phyloP scores from a whole-genome alignment of 1,140 invertebrate genomes.

The Cheumatopsyche charites region DNA sequence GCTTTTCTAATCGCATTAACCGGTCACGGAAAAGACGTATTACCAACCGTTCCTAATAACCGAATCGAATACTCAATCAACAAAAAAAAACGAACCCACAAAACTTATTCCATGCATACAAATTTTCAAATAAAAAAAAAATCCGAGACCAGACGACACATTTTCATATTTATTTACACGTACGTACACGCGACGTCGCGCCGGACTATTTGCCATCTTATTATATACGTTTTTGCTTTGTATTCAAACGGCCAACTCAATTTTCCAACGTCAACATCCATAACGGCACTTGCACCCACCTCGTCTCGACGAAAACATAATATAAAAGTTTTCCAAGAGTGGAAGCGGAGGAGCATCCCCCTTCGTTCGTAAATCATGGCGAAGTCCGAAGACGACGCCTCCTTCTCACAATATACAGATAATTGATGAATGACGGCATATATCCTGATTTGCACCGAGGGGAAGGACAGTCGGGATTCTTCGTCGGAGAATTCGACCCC shows the following conservation, averaged over 20 bases:
- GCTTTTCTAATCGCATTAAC: conserved; percentile 17
- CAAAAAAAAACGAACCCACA: neutral
- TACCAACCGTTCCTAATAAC: too few relatives aligned
- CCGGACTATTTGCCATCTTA: too few relatives aligned
- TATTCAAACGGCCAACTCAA: too few relatives aligned
- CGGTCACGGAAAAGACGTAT: neutral
- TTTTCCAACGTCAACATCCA: neutral
- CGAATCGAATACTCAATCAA: neutral
- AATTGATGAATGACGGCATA: conserved; percentile 39
- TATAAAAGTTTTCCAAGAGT: neutral
- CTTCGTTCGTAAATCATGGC: conserved; percentile 29
- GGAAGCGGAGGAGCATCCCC: neutral
- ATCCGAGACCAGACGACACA: too few relatives aligned
- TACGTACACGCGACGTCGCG: too few relatives aligned
- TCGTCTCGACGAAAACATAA: neutral
- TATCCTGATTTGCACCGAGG: conserved; percentile 33
- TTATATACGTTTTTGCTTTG: too few relatives aligned
- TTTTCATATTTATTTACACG: too few relatives aligned
- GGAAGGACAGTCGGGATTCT: conserved; percentile 28
- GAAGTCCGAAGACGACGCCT: conserved; percentile 11
- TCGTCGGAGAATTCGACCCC: neutral
- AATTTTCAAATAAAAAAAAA: too few relatives aligned
- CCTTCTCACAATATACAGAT: conserved; percentile 31
- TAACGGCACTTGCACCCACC: neutral
- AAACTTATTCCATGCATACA: neutral